Evolutionary conservation across 2,888 invertebrate species (phyloP), one percentile per base, ranked within the genome.

Genomic region (Pristionchus fissidentatus): DNA sequence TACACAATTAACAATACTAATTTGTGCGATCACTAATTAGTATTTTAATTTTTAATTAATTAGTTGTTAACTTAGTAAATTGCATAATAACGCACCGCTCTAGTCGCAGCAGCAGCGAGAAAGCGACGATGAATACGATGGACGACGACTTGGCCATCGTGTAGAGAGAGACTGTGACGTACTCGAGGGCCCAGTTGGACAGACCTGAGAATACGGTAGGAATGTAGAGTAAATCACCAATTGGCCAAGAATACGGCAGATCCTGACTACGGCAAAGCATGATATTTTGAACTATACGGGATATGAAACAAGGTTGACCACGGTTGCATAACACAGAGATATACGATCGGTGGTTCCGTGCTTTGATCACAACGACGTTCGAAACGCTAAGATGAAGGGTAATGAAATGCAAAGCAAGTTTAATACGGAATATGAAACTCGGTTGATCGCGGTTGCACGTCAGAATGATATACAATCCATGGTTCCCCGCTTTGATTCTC

Each of bases 181-280:
- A 95, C 92, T 97, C 97, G 85, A 99, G 94, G 22, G 97, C 97
- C 98, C 98, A 99, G 93, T 98, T 98, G 1, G 98, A 98, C 92
- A 99, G 95, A 4, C 97, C 97, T 83, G 46, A 22, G 10, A 19
- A 49, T 15, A 15, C 19, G 10, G 10, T n/a, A 57, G 57, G 26
- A 32, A 49, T 77, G 3, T 2, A 19, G n/a, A n/a, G n/a, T n/a
- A n/a, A n/a, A n/a, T 29, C 22, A 35, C 29, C 10, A 26, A 73
- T 73, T 38, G 38, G 13, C n/a, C 41, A 70, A 32, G 70, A 70
- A 70, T 38, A 70, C 15, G 10, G n/a, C 7, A 60, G 22, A 26
- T 60, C n/a, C 8, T 60, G 10, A 10, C 15, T 10, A 46, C 46
- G 46, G 46, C 46, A 10, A 10, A 15, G 8, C 8, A 10, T 15